Percentiles rank a stretch among this genome's conserved stretches.
These are phyloP conservation scores for Margarornis squamiger DNA, from an alignment of 2,797 vertebrate genomes.

Conservation along the genomic window DNA sequence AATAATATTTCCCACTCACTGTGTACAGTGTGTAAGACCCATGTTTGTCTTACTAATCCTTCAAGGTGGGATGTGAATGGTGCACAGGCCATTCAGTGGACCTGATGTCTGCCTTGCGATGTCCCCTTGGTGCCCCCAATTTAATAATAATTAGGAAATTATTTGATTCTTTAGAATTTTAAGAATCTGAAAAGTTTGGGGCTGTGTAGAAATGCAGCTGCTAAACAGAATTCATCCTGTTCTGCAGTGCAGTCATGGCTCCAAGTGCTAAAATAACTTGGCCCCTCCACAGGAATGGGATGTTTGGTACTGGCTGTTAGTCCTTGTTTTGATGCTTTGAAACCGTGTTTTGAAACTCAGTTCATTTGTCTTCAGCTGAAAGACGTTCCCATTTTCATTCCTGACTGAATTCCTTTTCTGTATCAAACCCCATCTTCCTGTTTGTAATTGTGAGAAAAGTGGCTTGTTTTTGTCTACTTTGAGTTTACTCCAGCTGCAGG, in stretches of 20 bases:
- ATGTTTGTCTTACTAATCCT: background rate
- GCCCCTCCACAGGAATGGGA: background rate
- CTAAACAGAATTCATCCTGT: background rate
- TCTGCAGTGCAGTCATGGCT: background rate
- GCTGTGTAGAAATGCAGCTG: background rate
- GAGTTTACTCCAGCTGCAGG: conserved; percentile 18
- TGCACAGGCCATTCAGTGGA: background rate
- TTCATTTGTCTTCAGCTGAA: conserved; percentile 31
- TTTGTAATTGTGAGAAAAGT: conserved; percentile 13
- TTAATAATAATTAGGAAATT: background rate
- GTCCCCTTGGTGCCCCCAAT: background rate
- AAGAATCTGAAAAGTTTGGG: background rate
- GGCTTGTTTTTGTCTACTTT: background rate
- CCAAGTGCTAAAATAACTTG: background rate
- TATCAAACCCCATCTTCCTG: conserved; percentile 31
- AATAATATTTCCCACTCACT: background rate
- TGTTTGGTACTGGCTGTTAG: background rate
- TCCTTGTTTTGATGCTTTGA: conserved; percentile 9
- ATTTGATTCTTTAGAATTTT: background rate
- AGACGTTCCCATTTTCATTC: background rate
- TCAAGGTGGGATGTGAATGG: background rate
- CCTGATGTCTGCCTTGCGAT: accelerated
- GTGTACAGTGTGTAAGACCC: background rate
- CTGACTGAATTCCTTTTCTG: conserved; percentile 22
- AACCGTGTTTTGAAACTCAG: background rate